Conservation (phyloP, 53 echinoderm and acorn worm genomes). For the Holothuria scabra region DNA sequence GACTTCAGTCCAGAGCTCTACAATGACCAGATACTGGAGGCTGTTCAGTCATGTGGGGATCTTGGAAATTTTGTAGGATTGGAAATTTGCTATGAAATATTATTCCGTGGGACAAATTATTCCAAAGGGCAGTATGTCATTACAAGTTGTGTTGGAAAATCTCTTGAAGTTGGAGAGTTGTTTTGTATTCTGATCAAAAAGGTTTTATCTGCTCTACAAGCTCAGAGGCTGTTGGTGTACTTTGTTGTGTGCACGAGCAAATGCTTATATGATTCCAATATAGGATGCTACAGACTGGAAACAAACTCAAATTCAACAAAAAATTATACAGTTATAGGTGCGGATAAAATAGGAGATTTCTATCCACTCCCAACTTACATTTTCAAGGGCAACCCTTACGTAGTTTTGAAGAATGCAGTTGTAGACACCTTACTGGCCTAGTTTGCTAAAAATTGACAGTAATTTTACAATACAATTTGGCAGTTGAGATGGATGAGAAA, state of each 20-base stretch:
- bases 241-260: constrained; percentile 8
- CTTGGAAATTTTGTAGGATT: not conserved
- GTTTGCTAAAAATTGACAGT: too few species aligned
- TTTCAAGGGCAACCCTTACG: not conserved
- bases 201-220: too few species aligned
- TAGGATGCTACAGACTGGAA: not conserved
- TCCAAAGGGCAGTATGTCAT: constrained; percentile 7
- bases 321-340: not conserved
- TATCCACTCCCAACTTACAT: not conserved
- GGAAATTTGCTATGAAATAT: constrained; percentile 39
- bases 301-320: not conserved
- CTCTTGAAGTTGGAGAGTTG: constrained; percentile 19
- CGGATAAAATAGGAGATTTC: not conserved
- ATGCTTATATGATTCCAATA: not conserved
- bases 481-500: not conserved
- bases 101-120: not conserved
- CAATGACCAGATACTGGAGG: not conserved
- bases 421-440: too few species aligned
- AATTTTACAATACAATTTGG: not conserved
- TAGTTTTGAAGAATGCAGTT: too few species aligned
- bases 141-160: constrained; percentile 35
- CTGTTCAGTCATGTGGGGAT: not conserved
- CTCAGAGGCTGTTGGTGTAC: not conserved
- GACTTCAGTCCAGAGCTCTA: constrained; percentile 27
- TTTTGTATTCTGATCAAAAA: constrained; percentile 17